Base-by-base conservation (phyloP, 2,113 vertebrate species). In the human region DNA sequence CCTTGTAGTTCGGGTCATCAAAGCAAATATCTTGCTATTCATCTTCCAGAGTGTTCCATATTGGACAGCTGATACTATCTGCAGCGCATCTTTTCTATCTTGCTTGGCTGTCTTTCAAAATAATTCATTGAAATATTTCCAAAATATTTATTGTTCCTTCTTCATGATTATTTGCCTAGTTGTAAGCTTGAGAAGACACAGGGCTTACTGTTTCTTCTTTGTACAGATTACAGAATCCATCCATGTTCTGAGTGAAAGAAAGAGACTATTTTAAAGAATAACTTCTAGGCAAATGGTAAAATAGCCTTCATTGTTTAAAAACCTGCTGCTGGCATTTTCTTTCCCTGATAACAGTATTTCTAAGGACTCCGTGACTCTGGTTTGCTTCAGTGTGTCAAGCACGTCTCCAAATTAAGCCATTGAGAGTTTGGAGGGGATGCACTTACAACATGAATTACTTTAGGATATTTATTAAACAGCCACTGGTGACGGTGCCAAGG, bases 201-300 rank as follows among this genome's bases (percentile, higher is more conserved):
- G 38, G 57, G 12, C 55, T 73, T 75, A 73, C 6, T 64, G 52
- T 79, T 85, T 85, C 52, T 89, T 86, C 78, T 83, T 82, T 59
- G 61, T 84, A 57, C 25, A 92, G 83, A 76, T 79, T 90, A 57
- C 22, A 80, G 86, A 76, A 38, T 68, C 35, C 35, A 72, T 80
- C 82, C 30, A 4, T 66, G 52, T 59, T 93, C 75, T 68, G 43
- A 27, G 38, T 57, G 43, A 97, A 93, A 97, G 61, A 97, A 92
- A 97, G 93, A 90, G 35, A 30, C 89, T 93, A 45, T 94, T 89
- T 78, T 92, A 80, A 83, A 87, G 89, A 61, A 38, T 48, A 57
- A 73, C 75, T 91, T 83, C 92, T 66, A 45, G 84, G 83, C 20
- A 52, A 38, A 73, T 66, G 64, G 81, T 40, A 64, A 84, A 91